Conservation (phyloP, 2,113 vertebrate genomes). For the Anoplopoma fimbria region DNA sequence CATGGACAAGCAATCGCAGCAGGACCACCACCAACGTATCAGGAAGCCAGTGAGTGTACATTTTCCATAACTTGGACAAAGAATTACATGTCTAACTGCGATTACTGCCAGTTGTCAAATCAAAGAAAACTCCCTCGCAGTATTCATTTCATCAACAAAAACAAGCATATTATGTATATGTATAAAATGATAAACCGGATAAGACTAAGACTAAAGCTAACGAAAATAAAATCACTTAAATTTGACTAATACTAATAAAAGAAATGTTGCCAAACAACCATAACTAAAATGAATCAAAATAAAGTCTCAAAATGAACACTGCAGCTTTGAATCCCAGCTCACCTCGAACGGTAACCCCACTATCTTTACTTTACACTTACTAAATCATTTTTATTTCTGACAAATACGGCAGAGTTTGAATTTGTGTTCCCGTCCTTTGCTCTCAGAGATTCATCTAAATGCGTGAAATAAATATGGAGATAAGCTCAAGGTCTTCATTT, state of each 20-base stretch:
- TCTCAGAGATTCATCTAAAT: background rate
- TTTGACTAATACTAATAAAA: background rate
- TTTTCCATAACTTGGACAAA: background rate
- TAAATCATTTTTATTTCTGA: background rate
- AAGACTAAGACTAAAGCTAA: background rate
- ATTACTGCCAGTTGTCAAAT: background rate
- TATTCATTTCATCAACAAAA: background rate
- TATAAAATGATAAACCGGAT: background rate
- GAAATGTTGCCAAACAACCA: background rate
- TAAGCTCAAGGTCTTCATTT: background rate
- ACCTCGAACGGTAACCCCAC: background rate
- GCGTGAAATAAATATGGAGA: background rate
- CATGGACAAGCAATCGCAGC: constrained; percentile 81
- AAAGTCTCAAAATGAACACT: background rate
- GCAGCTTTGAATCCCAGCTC: background rate
- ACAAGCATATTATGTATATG: background rate
- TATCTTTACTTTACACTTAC: no score
- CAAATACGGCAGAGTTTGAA: background rate
- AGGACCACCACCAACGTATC: constrained; percentile 90
- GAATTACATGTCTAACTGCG: background rate
- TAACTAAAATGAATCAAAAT: background rate
- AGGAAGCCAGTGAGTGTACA: constrained; percentile 84
- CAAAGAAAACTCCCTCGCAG: background rate
- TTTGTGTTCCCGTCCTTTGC: background rate
- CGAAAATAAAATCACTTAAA: background rate